Conservation (phyloP, 2,797 vertebrate genomes). For the Mycteria americana region DNA sequence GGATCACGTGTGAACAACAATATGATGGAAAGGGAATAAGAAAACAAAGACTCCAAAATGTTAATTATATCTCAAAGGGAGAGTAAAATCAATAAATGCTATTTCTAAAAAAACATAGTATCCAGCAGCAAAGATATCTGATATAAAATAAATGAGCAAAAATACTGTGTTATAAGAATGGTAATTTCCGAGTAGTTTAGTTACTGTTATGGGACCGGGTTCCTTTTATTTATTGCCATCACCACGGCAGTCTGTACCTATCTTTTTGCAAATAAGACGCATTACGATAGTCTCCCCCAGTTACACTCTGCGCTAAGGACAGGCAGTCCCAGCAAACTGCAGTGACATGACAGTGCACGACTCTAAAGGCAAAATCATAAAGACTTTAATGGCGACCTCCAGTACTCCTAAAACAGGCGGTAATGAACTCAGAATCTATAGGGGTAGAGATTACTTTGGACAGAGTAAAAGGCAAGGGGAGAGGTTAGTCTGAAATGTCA, state of each 20-base stretch:
- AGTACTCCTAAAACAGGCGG: slow-evolving; percentile 18
- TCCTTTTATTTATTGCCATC: not conserved
- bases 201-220: not conserved
- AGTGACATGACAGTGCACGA: not conserved
- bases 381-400: not conserved
- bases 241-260: not conserved
- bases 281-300: not conserved
- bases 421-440: slow-evolving; percentile 61
- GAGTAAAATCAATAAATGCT: slow-evolving; percentile 27
- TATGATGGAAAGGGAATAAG: not conserved
- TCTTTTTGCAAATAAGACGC: not conserved
- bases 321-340: not conserved
- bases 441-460: slow-evolving; percentile 46
- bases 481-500: slow-evolving; percentile 73
- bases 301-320: not conserved
- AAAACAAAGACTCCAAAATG: slow-evolving; percentile 24
- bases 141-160: not conserved
- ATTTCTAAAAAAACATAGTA: not conserved
- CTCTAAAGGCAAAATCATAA: slow-evolving; percentile 25
- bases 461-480: slow-evolving; percentile 59
- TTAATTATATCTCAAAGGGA: slow-evolving; percentile 42
- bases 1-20: not conserved
- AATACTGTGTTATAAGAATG: not conserved
- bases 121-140: not conserved
- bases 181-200: not conserved